phyloP scores from a whole-genome alignment of 2,113 vertebrate genomes.

The Ciconia boyciana region DNA sequence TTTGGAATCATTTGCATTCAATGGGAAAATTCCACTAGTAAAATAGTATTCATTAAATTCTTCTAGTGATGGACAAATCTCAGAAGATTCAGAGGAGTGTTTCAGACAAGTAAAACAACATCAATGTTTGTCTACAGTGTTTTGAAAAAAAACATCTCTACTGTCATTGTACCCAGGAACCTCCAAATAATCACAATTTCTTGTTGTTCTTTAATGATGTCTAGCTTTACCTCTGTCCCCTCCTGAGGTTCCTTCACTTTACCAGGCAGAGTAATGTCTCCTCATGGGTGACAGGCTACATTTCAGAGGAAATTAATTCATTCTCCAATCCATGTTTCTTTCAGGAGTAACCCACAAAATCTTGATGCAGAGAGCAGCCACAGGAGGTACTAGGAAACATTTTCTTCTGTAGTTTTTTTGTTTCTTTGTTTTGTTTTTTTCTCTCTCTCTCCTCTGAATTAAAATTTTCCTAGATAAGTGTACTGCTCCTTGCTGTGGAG shows the following conservation, averaged over 20 bases:
- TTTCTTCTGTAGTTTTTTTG: not conserved
- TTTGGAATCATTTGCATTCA: slow-evolving; percentile 52
- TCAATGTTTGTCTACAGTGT: not conserved
- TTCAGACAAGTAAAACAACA: not conserved
- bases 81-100: not conserved
- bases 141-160: not conserved
- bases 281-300: not conserved
- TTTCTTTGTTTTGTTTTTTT: not conserved
- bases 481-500: not conserved
- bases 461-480: not conserved
- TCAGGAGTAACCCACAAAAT: not conserved
- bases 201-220: not conserved
- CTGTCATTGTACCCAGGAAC: not conserved
- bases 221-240: not conserved
- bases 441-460: not conserved
- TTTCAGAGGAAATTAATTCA: not conserved
- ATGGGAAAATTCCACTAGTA: slow-evolving; percentile 28
- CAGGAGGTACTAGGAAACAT: not conserved
- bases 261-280: not conserved
- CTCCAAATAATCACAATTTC: not conserved
- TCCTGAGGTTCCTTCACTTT: not conserved
- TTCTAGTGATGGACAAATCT: not conserved
- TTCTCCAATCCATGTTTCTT: not conserved
- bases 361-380: not conserved
- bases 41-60: not conserved